Evolutionary conservation across 1,140 invertebrate genomes (phyloP).

Genomic region (Oedothorax gibbosus): DNA sequence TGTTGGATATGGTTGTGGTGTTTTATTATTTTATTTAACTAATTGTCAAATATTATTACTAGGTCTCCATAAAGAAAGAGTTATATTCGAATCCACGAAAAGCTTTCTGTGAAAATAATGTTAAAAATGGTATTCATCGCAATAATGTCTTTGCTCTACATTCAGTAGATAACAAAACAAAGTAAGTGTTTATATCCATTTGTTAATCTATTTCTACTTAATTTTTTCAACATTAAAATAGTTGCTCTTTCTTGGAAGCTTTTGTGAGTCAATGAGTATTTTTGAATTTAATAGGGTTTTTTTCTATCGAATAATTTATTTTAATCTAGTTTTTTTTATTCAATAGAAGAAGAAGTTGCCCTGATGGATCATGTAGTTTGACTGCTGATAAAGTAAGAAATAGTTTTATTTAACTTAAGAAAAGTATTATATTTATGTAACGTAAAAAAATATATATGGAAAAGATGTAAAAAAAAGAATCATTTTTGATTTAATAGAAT

Average conservation of each 20-base stretch:
- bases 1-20: too few relatives aligned
- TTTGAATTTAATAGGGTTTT: background rate
- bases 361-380: constrained; percentile 73
- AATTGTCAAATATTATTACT: background rate
- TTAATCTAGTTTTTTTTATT: constrained; percentile 2
- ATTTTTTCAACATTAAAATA: background rate
- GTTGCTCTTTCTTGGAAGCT: too few relatives aligned
- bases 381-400: constrained; percentile 53
- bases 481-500: too few relatives aligned
- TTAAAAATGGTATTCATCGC: constrained; percentile 13
- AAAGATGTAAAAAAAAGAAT: too few relatives aligned
- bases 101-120: constrained; percentile 19
- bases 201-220: constrained; percentile 2
- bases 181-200: constrained; percentile 14
- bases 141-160: constrained; percentile 9
- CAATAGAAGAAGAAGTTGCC: constrained; percentile 81
- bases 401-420: background rate
- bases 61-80: constrained; percentile 21
- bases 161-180: constrained; percentile 44
- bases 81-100: constrained; percentile 31
- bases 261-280: too few relatives aligned
- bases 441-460: too few relatives aligned
- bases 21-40: background rate
- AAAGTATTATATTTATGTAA: too few relatives aligned
- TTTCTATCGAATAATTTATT: background rate